Conservation (phyloP, 1,140 invertebrate genomes). For the Pseudomyrmex flavicornis region DNA sequence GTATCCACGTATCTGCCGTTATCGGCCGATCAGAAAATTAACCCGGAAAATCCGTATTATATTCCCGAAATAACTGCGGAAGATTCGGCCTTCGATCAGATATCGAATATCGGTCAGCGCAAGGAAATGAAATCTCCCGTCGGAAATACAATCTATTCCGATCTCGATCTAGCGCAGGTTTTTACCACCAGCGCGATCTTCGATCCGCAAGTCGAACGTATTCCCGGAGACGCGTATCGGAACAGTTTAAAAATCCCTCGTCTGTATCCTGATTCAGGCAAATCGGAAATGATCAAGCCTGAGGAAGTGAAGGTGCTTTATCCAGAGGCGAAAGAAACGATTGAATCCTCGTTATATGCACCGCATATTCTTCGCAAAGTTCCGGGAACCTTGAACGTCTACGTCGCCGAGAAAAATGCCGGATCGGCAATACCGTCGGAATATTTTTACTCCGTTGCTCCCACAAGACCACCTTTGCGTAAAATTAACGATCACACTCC, state of each 20-base stretch:
- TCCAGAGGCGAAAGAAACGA: not conserved
- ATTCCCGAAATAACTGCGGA: not conserved
- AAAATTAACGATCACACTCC: not conserved
- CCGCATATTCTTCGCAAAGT: slow-evolving; percentile 41
- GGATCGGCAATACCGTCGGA: not conserved
- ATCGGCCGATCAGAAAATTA: slow-evolving; percentile 1
- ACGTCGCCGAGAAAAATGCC: slow-evolving; percentile 14
- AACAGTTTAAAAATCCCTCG: not conserved
- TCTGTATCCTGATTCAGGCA: slow-evolving; percentile 9
- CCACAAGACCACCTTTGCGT: not conserved
- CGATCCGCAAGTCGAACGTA: not conserved
- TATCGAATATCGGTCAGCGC: slow-evolving; percentile 14
- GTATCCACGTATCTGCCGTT: not conserved
- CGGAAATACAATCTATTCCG: not conserved
- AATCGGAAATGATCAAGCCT: not conserved
- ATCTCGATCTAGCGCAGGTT: slow-evolving; percentile 4
- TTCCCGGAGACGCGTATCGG: slow-evolving; percentile 5
- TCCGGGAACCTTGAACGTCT: slow-evolving; percentile 25
- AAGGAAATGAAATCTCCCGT: slow-evolving; percentile 15
- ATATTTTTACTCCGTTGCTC: slow-evolving; percentile 2
- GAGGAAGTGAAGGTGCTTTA: slow-evolving; percentile 21
- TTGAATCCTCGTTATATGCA: not conserved
- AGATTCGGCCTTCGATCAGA: slow-evolving; percentile 7
- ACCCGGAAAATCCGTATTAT: slow-evolving; percentile 7
- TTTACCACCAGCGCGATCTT: slow-evolving; percentile 23